Base-by-base conservation (phyloP, 2,797 vertebrate species). In the Acropternis orthonyx region DNA sequence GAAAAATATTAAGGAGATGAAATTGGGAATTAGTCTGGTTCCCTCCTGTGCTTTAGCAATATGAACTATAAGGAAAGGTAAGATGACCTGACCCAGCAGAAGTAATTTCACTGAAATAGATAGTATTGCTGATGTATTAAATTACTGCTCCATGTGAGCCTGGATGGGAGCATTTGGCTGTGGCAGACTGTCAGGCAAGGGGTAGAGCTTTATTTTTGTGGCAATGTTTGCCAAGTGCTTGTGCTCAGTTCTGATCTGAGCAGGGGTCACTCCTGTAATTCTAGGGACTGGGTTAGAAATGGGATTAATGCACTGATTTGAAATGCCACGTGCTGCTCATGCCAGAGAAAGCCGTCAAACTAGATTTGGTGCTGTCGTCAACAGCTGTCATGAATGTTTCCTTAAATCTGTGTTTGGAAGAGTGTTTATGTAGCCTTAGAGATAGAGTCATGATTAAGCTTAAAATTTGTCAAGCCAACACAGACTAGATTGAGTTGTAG, bases 321-420 rank as follows among this genome's bases (percentile, higher is more conserved):
- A 75, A 93, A 86, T 69, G 54, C 58, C 56, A 2, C 54, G 89
- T 58, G n/a, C 49, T 72, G 30, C 43, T 91, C 6, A 5, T 91
- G 66, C 58, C 88, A 93, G 75, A 84, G 24, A 55, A 88, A 92
- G 66, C 41, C 1, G 1, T 81, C 88, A 93, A 93, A 63, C 62
- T 90, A 88, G 58, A 88, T 94, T 96, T 93, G 86, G 51, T 89
- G 62, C 58, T 91, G 26, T 65, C 79, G 36, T 76, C 75, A 95
- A 89, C 79, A 95, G 82, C 89, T 95, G 96, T 92, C 68, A 43
- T 11, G 11, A 72, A 73, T 7, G 14, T 75, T 92, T 96, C 79
- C 79, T 85, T 75, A 81, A 81, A 77, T 88, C 69, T 89, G 49
- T 43, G 22, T 78, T 93, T 89, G 72, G 66, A 94, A 95, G 49